Base-by-base conservation (phyloP, 1,140 invertebrate species). In the Drosophila gunungcola region DNA sequence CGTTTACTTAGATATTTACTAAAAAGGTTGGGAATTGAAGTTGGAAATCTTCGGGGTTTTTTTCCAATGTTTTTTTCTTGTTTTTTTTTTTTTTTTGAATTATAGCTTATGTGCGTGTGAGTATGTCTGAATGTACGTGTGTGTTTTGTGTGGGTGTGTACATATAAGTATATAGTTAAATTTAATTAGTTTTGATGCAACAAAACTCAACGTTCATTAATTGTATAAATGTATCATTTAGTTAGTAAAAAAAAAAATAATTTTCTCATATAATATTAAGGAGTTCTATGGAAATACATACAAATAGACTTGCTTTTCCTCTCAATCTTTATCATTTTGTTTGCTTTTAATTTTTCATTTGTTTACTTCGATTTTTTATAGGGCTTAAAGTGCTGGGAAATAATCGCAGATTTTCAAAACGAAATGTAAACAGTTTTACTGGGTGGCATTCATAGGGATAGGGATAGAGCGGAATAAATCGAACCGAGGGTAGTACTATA, bases 241-340 rank as follows among this genome's bases (percentile, higher is more conserved):
- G 34, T 69, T 36, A 70, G 61, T 69, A 69, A 46, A 70, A 70
- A 69, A 68, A 65, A 70, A 52, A 70, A n/a, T n/a, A 32, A 54
- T 68, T 39, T 54, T 69, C 13, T 45, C 64, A 68, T 56, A 41
- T 46, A 34, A 69, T 39, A 69, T 68, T 34, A 57, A 36, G 61
- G 65, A 70, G 49, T 63, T 73, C 67, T 73, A 60, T 62, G 69
- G 72, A 73, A 73, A 62, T 73, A 73, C 69, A 54, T 74, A 74
- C 64, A 70, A 62, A 49, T 48, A 68, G 78, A 61, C 46, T 73
- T 73, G 53, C 42, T 45, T 36, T 36, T 73, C 12, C n/a, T n/a
- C 29, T 49, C 13, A n/a, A 0, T 34, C 1, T 21, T 21, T n/a
- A n/a, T n/a, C 16, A 21, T 39, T 48, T 39, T 34, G 0, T 27